Base-by-base conservation (phyloP, 1,140 invertebrate species). In the Argopecten irradians region DNA sequence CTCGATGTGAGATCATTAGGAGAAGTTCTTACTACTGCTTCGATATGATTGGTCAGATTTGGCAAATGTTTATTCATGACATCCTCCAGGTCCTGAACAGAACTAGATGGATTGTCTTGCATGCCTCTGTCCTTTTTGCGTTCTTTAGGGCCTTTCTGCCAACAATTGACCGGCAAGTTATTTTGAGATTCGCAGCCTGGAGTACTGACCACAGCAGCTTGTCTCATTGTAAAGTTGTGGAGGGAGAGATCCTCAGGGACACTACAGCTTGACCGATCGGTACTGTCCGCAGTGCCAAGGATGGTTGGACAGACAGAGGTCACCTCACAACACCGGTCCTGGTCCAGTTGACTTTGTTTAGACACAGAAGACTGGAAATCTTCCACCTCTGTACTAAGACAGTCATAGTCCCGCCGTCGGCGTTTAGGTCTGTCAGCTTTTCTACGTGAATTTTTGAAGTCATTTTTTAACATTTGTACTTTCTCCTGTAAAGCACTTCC, bases 31-130 rank as follows among this genome's bases (percentile, higher is more conserved):
- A 84, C 28, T 84, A 34, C 82, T 85, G 83, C 36, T 87, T 87
- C 19, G 7, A 55, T 46, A 97, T 83, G 89, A 93, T 93, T 98
- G 22, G 98, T 95, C 11, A 98, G 94, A 0, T 98, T 97, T 89
- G 98, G 98, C 71, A 99, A 96, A 96, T 99, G 98, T 94, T 99
- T 98, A 33, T 98, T 98, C 98, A 99, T 99, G 19, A 98, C 98
- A 92, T 98, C 98, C 95, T 99, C 98, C 89, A 99, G 96, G 93
- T 99, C 98, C 94, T 98, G 98, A 0, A 98, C 98, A 0, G 97
- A 97, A 2, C 97, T 92, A 14, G 92, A 87, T 8, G 91, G 32
- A 41, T 32, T 19, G 34, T 34, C 43, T 32, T 39, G 82, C 34
- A 55, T 90, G 55, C 85, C 35, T 86, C 28, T 22, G 34, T 41